Base-by-base conservation (phyloP, 2,888 invertebrate species). In the Plemyria rubiginata region DNA sequence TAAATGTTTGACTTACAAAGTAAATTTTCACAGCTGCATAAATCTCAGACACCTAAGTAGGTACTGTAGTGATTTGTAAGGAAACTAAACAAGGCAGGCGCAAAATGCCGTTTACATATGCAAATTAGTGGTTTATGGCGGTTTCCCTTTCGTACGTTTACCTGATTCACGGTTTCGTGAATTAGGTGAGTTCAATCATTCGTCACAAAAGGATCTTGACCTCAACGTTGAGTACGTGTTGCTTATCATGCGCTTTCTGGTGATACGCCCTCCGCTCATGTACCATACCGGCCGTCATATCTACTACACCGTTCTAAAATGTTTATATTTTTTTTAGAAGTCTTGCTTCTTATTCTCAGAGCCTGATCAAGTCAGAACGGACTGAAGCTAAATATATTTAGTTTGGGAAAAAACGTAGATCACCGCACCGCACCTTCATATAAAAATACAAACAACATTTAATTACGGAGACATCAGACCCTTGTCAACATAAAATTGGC, bases 81-180 rank as follows among this genome's bases (percentile, higher is more conserved):
- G 61, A 64, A 60, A 68, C 67, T 65, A 70, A 69, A 69, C 68
- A 70, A 68, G 61, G 68, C 59, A 15, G 36, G 9, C 36, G 46
- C 54, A 49, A 54, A 66, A 67, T 60, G 55, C 56, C 66, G 66
- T 66, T 69, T 67, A 49, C 54, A 56, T 70, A 70, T 70, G 70
- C 61, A 69, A 71, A 73, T 70, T 40, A 60, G 59, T 54, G 48
- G n/a, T 60, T 65, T 67, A 70, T 63, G 65, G 66, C 53, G 41
- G 68, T 71, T 73, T 73, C 71, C 73, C 67, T 71, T 71, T 70
- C 67, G 58, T 56, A 66, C 65, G 40, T 52, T 52, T 28, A 60
- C 53, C 56, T 65, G 64, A 65, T 11, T 64, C 60, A 58, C 54
- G 40, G 12, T 60, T 55, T 60, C 49, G 60, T 49, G 22, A 57